Conservation (phyloP, 2,797 vertebrate species). For the Myotis myotis region DNA sequence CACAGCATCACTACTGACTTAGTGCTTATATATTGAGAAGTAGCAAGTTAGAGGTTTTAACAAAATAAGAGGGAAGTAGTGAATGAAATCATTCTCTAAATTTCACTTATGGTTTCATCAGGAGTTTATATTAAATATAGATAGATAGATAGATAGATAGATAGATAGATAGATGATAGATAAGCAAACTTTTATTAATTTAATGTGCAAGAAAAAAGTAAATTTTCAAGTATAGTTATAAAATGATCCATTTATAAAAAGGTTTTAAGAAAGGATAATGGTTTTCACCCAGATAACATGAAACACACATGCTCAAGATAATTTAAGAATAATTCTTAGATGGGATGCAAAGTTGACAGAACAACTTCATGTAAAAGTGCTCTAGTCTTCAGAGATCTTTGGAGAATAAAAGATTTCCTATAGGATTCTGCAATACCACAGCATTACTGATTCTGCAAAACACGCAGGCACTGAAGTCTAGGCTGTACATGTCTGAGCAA, state of each 20-base stretch:
- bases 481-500: background rate
- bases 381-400: background rate
- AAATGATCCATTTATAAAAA: constrained; percentile 27
- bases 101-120: background rate
- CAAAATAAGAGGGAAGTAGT: background rate
- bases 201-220: constrained; percentile 6
- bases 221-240: constrained; percentile 25
- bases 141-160: too few species aligned
- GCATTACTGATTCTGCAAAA: background rate
- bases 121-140: background rate
- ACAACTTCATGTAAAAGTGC: background rate
- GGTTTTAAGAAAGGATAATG: background rate
- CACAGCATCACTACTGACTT: background rate
- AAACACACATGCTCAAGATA: background rate
- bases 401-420: background rate
- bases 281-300: background rate
- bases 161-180: background rate
- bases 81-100: constrained; percentile 6
- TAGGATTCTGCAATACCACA: background rate
- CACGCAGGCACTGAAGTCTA: background rate
- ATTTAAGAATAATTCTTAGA: constrained; percentile 23
- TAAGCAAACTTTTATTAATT: constrained; percentile 44
- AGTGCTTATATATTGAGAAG: background rate
- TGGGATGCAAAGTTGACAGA: background rate
- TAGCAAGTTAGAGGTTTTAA: background rate